A percentile compares a stretch with the other conserved stretches of the same genome.
Evolutionary conservation across 2,113 vertebrate species (phyloP).

Genomic region (Zingel zingel): DNA sequence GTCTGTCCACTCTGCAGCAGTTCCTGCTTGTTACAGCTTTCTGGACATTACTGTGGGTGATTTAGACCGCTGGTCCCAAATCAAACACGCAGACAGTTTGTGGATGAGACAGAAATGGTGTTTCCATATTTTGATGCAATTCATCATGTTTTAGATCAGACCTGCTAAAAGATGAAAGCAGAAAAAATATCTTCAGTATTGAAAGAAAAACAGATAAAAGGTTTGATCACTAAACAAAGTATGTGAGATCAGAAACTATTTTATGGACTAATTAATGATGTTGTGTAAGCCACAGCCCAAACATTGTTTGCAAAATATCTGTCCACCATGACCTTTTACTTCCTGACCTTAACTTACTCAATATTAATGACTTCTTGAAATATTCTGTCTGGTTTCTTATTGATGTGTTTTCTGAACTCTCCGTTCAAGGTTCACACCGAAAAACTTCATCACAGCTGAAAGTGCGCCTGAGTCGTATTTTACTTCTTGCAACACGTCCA

Average conservation of each 20-base stretch:
- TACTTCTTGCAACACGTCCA: constrained; percentile 45
- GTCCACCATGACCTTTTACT: constrained; percentile 18
- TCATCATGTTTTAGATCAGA: not conserved
- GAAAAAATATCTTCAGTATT: not conserved
- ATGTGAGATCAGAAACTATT: not conserved
- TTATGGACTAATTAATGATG: not conserved
- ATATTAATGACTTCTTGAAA: constrained; percentile 52
- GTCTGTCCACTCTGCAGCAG: constrained; percentile 44
- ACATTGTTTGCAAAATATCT: not conserved
- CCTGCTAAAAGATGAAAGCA: not conserved
- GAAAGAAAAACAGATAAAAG: not conserved
- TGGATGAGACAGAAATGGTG: constrained; percentile 5
- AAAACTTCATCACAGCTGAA: constrained; percentile 47
- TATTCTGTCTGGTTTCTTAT: constrained; percentile 43
- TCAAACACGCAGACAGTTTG: constrained; percentile 12
- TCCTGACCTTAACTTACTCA: constrained; percentile 20
- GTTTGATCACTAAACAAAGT: not conserved
- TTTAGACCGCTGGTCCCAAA: not conserved
- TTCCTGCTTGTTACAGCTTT: constrained; percentile 34
- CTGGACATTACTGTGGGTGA: constrained; percentile 29
- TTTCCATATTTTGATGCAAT: not conserved
- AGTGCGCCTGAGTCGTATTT: constrained; percentile 70
- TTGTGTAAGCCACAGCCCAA: not conserved
- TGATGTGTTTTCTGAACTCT: constrained; percentile 59
- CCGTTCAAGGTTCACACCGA: constrained; percentile 54